Evolutionary conservation across 2,888 invertebrate species (phyloP).

Genomic region (Xestia xanthographa): DNA sequence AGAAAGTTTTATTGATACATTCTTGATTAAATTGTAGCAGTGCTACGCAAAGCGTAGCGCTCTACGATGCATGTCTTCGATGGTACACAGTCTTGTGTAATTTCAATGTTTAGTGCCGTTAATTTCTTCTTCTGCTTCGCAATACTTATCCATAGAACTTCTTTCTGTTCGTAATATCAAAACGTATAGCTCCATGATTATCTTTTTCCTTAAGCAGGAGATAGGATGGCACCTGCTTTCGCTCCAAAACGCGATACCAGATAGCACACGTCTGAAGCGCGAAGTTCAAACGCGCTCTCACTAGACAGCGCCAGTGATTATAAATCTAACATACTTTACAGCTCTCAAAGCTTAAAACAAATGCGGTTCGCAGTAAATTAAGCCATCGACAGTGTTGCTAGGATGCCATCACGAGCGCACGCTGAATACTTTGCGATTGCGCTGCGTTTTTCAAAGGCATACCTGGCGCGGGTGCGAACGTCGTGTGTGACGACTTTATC

Average conservation of each 20-base stretch:
- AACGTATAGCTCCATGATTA: background rate
- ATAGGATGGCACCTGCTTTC: constrained; percentile 34
- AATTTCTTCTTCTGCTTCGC: too few relatives aligned
- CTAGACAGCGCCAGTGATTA: constrained; percentile 47
- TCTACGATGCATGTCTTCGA: background rate
- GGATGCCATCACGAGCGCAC: constrained; percentile 85
- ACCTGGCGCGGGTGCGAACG: constrained; percentile 81
- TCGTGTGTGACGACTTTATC: constrained; percentile 88
- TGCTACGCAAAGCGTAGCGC: background rate
- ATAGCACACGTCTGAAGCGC: constrained; percentile 46
- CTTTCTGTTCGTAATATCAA: too few relatives aligned
- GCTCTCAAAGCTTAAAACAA: constrained; percentile 62
- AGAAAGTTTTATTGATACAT: background rate
- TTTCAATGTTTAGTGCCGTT: background rate
- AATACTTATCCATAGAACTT: too few relatives aligned
- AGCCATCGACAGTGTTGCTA: constrained; percentile 75
- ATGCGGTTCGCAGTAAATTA: constrained; percentile 66
- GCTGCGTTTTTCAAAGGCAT: constrained; percentile 86
- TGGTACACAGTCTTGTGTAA: background rate
- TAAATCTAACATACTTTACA: constrained; percentile 67
- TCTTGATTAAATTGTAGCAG: background rate
- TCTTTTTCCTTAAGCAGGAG: background rate
- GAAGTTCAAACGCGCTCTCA: constrained; percentile 46
- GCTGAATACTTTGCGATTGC: constrained; percentile 73
- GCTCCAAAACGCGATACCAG: constrained; percentile 34